A percentile compares a stretch with the other conserved stretches of the same genome.
These are phyloP conservation scores for Trachelipus rathkii DNA, from an alignment of 1,140 invertebrate species.

Conservation along the genomic window DNA sequence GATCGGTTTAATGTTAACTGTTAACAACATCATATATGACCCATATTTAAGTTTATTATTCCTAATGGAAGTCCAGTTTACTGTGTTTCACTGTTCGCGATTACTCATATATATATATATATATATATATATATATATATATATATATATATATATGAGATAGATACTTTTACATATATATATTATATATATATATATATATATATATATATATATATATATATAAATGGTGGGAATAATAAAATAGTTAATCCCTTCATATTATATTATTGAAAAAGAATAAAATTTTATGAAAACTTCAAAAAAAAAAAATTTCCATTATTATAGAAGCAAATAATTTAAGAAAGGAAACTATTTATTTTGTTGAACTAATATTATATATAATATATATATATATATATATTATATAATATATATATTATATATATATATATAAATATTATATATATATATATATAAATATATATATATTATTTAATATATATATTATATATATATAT, in stretches of 20 bases:
- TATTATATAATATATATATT: too few species aligned
- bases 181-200: background rate
- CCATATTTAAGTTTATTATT: too few species aligned
- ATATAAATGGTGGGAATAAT: background rate
- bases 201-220: background rate
- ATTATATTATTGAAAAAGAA: background rate
- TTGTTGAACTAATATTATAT: background rate
- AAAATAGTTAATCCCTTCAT: background rate
- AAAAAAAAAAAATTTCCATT: background rate
- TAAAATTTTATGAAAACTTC: background rate
- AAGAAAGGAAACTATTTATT: background rate
- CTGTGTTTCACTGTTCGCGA: slow-evolving; percentile 6
- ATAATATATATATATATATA: too few species aligned
- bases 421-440: too few species aligned
- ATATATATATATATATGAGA: background rate
- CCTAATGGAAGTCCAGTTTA: slow-evolving; percentile 3
- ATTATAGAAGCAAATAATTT: background rate
- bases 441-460: too few species aligned
- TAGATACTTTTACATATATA: background rate
- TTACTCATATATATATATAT: background rate
- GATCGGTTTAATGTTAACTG: background rate
- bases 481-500: too few species aligned
- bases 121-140: background rate
- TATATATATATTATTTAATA: too few species aligned
- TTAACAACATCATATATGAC: background rate